These are phyloP conservation scores for Enteromius treurensis DNA, from an alignment of 2,797 vertebrate species.

Conservation along the genomic window DNA sequence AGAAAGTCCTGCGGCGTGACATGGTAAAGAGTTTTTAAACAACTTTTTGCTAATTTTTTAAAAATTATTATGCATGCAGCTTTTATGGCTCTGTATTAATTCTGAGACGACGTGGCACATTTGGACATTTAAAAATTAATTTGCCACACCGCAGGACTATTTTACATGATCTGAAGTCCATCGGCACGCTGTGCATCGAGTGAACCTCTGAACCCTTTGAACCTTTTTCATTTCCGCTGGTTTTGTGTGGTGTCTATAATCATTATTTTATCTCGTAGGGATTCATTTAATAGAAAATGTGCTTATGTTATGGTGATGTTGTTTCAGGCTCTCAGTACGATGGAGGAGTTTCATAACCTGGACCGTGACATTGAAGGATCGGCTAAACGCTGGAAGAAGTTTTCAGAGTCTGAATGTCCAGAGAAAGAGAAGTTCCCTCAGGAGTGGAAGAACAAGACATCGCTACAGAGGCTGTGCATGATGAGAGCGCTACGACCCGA, in stretches of 20 bases:
- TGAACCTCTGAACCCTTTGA: background rate
- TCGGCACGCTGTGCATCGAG: background rate
- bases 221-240: background rate
- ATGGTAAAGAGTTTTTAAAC: background rate
- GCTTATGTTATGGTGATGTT: constrained; percentile 67
- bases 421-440: constrained; percentile 95
- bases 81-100: background rate
- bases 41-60: background rate
- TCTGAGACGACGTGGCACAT: background rate
- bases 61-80: background rate
- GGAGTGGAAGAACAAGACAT: constrained; percentile 93
- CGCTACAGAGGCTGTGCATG: constrained; percentile 90
- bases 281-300: background rate
- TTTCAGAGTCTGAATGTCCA: constrained; percentile 91
- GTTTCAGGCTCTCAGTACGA: constrained; percentile 84
- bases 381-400: constrained; percentile 93
- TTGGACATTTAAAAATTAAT: background rate
- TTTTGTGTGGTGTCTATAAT: background rate
- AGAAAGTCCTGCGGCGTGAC: background rate
- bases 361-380: constrained; percentile 94
- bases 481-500: constrained; percentile 90
- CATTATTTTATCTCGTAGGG: constrained; percentile 49
- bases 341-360: constrained; percentile 91
- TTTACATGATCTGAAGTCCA: background rate
- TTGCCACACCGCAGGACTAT: background rate